Percentiles rank a stretch among this genome's conserved stretches.
Evolutionary conservation across 1,140 invertebrate genomes (phyloP).

Genomic region (Thaumatotibia leucotreta): DNA sequence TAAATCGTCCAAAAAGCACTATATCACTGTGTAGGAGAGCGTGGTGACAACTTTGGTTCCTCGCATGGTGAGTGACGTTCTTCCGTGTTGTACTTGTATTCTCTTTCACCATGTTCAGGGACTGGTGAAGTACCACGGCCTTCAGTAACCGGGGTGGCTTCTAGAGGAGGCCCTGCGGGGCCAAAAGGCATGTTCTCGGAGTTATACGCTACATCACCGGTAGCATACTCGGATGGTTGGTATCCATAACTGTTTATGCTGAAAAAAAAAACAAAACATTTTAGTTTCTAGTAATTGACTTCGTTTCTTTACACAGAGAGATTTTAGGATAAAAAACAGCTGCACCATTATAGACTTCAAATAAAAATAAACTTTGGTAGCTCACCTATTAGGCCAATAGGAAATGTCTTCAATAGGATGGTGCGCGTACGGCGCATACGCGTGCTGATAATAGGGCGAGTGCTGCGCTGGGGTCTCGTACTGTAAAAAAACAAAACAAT

Average conservation of each 20-base stretch:
- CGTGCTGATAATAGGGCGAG: constrained; percentile 62
- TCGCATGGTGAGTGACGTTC: constrained; percentile 62
- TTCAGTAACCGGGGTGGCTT: constrained; percentile 41
- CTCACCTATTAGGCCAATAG: constrained; percentile 65
- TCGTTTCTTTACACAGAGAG: no score
- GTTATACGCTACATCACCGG: constrained; percentile 52
- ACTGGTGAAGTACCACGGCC: constrained; percentile 43
- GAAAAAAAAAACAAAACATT: constrained; percentile 28
- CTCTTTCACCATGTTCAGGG: constrained; percentile 58
- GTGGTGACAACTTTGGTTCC: constrained; percentile 39
- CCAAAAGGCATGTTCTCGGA: constrained; percentile 54
- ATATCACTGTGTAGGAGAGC: constrained; percentile 53
- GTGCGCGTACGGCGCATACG: constrained; percentile 63
- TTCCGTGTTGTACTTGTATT: constrained; percentile 63
- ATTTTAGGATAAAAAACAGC: no score
- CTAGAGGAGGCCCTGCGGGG: constrained; percentile 41
- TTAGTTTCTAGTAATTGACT: not conserved
- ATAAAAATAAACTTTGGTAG: not conserved
- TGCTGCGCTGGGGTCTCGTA: constrained; percentile 60
- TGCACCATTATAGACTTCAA: not conserved
- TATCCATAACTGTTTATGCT: constrained; percentile 67
- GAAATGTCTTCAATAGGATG: constrained; percentile 68
- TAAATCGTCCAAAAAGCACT: not conserved
- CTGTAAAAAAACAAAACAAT: constrained; percentile 35
- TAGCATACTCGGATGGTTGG: constrained; percentile 62